Percentiles rank a stretch among this genome's conserved stretches.
Evolutionary conservation across 2,888 invertebrate species (phyloP).

Genomic region (Caenorhabditis sp.): DNA sequence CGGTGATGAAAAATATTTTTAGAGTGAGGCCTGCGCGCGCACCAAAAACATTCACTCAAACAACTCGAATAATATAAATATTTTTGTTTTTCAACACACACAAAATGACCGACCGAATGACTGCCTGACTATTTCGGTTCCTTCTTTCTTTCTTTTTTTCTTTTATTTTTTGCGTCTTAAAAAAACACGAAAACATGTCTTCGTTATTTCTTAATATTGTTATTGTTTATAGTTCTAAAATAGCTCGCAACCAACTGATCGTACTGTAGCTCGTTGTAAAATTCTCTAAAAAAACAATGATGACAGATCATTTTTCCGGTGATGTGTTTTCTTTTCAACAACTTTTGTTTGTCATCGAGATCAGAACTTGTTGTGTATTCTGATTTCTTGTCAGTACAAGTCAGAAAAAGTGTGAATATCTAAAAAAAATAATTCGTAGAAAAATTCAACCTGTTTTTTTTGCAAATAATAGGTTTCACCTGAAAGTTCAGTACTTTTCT

Average conservation of each 20-base stretch:
- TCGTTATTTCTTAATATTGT: not conserved
- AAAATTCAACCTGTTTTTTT: no score
- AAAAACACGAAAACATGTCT: not conserved
- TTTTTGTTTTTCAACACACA: not conserved
- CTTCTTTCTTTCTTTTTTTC: not conserved
- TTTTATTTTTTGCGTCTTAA: not conserved
- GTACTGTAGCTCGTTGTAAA: not conserved
- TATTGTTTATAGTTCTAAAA: not conserved
- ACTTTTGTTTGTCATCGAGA: no score
- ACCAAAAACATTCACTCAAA: not conserved
- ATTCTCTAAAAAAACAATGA: no score
- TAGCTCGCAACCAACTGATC: no score
- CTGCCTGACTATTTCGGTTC: not conserved
- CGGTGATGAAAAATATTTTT: not conserved
- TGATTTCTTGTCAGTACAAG: no score
- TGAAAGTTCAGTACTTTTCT: no score
- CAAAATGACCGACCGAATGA: not conserved
- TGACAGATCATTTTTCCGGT: no score
- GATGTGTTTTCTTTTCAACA: no score
- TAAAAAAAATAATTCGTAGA: no score
- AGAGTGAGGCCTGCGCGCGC: not conserved
- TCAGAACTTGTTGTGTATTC: no score
- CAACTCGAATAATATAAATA: conserved; percentile 1
- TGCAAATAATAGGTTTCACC: no score
- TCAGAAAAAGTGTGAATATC: no score